These are phyloP conservation scores for Aldrovandia affinis DNA, from an alignment of 2,797 vertebrate species.

Conservation along the genomic window DNA sequence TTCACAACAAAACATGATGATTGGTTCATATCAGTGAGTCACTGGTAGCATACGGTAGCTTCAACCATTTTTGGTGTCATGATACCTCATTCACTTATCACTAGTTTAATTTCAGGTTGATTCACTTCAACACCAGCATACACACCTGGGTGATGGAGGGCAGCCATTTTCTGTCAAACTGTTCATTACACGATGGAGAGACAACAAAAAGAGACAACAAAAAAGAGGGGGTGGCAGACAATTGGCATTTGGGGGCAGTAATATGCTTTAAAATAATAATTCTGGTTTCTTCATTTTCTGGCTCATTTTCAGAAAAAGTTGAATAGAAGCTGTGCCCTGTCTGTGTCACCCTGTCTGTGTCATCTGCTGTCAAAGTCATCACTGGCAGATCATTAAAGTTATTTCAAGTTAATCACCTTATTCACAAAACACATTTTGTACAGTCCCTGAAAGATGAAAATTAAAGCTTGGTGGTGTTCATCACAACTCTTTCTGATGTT, in stretches of 20 bases:
- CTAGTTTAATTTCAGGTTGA: too few relatives aligned
- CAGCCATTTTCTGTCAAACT: not conserved
- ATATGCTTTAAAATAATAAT: not conserved
- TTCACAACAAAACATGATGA: too few relatives aligned
- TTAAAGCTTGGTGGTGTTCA: constrained; percentile 17
- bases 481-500: constrained; percentile 7
- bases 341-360: not conserved
- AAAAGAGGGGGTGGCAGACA: not conserved
- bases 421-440: not conserved
- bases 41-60: too few relatives aligned
- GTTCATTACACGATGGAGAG: not conserved
- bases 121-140: not conserved
- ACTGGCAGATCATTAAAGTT: not conserved
- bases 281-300: not conserved
- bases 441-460: not conserved
- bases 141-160: not conserved
- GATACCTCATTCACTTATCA: too few relatives aligned
- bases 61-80: too few relatives aligned
- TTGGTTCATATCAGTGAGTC: too few relatives aligned
- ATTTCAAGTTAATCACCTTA: constrained; percentile 1
- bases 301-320: not conserved
- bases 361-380: not conserved
- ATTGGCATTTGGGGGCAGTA: not conserved
- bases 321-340: not conserved
- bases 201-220: not conserved